These are phyloP conservation scores for Phylloscopus trochilus DNA, from an alignment of 2,113 vertebrate genomes.

Conservation along the genomic window DNA sequence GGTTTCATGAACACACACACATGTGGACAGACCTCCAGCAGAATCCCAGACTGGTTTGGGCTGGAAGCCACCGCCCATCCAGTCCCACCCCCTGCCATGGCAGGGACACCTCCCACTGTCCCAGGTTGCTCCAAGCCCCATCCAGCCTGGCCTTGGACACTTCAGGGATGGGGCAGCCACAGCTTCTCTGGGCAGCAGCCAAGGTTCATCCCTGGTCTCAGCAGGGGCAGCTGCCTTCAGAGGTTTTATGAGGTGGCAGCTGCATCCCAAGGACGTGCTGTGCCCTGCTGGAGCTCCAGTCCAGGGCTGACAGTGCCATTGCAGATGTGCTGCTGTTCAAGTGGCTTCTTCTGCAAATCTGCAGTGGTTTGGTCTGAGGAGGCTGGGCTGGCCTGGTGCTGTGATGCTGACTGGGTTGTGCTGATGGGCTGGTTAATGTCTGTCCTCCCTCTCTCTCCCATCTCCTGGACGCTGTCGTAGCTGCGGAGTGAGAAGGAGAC, in stretches of 20 bases:
- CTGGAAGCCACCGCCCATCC: not conserved
- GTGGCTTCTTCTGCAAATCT: not conserved
- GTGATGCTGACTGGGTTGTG: not conserved
- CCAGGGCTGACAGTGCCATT: not conserved
- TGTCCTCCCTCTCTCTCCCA: not conserved
- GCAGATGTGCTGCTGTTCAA: not conserved
- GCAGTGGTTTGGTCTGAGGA: rapidly evolving
- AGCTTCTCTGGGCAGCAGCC: not conserved
- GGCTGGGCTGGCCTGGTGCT: not conserved
- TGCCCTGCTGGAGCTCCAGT: not conserved
- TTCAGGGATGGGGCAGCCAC: not conserved
- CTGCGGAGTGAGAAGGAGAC: slow-evolving; percentile 76
- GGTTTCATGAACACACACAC: not conserved
- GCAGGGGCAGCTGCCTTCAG: not conserved
- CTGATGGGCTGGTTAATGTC: not conserved
- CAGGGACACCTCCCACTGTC: not conserved
- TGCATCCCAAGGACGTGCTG: not conserved
- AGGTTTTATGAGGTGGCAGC: not conserved
- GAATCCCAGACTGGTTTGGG: not conserved
- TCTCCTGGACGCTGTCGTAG: slow-evolving; percentile 33
- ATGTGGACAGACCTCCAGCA: not conserved
- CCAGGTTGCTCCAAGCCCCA: not conserved
- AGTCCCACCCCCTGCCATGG: not conserved
- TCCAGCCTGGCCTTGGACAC: not conserved
- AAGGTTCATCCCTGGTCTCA: rapidly evolving